Base-by-base conservation (phyloP, 2,113 vertebrate species). In the Castor canadensis region DNA sequence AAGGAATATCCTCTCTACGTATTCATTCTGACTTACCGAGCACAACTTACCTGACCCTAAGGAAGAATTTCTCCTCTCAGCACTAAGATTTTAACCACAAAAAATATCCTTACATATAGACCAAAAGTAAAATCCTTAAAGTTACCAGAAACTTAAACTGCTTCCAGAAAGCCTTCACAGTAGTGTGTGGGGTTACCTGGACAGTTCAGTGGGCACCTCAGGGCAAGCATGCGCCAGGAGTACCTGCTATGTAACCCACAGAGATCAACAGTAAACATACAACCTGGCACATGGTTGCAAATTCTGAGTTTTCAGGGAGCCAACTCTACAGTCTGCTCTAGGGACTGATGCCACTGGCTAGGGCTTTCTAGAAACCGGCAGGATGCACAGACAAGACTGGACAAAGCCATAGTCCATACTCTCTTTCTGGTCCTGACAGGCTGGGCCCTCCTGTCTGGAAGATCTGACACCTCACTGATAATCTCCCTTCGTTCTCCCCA, bases 371-470 rank as follows among this genome's bases (percentile, higher is more conserved):
- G 49, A 49, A 54, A 84, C 40, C 9, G 2, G 35, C 6, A 47
- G 66, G 85, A 97, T 97, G 98, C 98, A 98, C 94, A 43, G 47
- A 75, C 58, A 32, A 15, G 89, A 96, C 84, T 69, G 73, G 97
- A 96, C 58, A 62, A 62, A 96, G 97, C 98, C 98, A 98, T 93
- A 97, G 98, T 98, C 98, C 98, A 97, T 3, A 35, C 9, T 52
- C 45, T 38, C 71, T 40, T 28, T 72, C 40, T 15, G 96, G 11
- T 47, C 45, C 19, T 47, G 22, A 12, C 45, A 67, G 9, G 12
- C 81, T 49, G 5, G 98, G 98, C 98, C 98, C 98, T 98, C 98
- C 98, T 43, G 43, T 19, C 13, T 11, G 83, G 94, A 94, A 97
- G 43, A 77, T 49, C 81, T 91, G 96, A 77, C 72, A 91, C 94